Conservation (phyloP, 1,140 invertebrate species). For the Drosophila melanogaster region DNA sequence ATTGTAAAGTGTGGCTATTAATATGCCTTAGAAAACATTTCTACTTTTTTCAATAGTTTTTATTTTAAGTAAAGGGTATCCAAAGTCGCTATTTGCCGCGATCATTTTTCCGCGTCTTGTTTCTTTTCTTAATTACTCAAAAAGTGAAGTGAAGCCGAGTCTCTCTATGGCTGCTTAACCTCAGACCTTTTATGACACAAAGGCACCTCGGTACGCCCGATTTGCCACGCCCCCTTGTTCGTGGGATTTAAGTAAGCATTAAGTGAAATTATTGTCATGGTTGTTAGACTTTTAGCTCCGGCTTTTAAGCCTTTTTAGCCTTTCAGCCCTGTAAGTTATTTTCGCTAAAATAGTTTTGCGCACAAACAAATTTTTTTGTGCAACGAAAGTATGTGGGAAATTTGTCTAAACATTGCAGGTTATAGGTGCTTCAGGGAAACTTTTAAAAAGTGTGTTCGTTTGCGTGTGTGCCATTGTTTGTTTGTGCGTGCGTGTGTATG, state of each 20-base stretch:
- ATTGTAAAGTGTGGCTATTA: not conserved
- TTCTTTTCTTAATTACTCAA: slow-evolving; percentile 75
- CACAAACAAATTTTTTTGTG: slow-evolving; percentile 36
- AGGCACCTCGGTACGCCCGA: slow-evolving; percentile 15
- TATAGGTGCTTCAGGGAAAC: slow-evolving; percentile 21
- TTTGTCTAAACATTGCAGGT: slow-evolving; percentile 62
- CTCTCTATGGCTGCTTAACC: slow-evolving; percentile 75
- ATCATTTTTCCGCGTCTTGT: slow-evolving; percentile 11
- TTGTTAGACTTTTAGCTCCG: slow-evolving; percentile 45
- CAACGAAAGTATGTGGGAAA: slow-evolving; percentile 54
- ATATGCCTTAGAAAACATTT: not conserved
- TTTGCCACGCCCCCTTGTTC: not conserved
- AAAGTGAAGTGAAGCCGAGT: slow-evolving; percentile 62
- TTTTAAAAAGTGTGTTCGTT: slow-evolving; percentile 18
- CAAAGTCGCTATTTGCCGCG: not conserved
- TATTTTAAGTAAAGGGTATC: not conserved
- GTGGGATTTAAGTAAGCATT: slow-evolving; percentile 55
- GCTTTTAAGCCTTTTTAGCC: slow-evolving; percentile 39
- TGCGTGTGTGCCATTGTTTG: slow-evolving; percentile 5
- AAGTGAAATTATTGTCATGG: slow-evolving; percentile 79
- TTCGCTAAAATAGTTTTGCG: slow-evolving; percentile 60
- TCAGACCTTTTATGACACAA: slow-evolving; percentile 62
- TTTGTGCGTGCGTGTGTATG: slow-evolving; percentile 2
- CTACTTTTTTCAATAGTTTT: not conserved
- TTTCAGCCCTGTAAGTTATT: slow-evolving; percentile 43